These are phyloP conservation scores for Nasonia vitripennis DNA, from an alignment of 1,140 invertebrate species.

Conservation along the genomic window DNA sequence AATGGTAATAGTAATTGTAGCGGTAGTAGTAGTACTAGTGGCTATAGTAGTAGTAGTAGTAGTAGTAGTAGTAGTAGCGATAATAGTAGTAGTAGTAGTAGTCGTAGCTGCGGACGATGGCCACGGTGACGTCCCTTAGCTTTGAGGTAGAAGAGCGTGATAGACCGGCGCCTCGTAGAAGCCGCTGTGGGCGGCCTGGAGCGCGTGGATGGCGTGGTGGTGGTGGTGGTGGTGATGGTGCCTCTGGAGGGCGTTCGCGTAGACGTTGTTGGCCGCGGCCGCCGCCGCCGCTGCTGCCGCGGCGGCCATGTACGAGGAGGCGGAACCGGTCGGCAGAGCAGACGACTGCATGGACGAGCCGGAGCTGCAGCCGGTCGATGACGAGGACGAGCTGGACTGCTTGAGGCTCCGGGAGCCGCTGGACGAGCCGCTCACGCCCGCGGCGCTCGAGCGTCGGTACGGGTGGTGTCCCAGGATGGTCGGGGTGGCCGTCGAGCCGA, in stretches of 20 bases:
- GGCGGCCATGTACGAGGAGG: conserved; percentile 52
- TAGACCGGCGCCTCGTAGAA: conserved; percentile 69
- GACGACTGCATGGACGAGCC: conserved; percentile 41
- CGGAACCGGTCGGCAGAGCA: conserved; percentile 40
- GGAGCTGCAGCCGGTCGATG: conserved; percentile 40
- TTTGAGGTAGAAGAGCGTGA: conserved; percentile 67
- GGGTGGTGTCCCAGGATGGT: conserved; percentile 34
- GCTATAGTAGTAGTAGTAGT: not conserved
- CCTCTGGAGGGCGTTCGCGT: conserved; percentile 67
- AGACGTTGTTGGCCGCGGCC: conserved; percentile 58
- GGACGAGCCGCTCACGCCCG: conserved; percentile 49
- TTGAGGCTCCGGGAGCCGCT: conserved; percentile 38
- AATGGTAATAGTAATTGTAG: not conserved
- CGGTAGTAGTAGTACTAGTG: not conserved
- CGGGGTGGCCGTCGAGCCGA: conserved; percentile 53
- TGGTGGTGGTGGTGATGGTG: conserved; percentile 66
- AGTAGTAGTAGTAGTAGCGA: not conserved
- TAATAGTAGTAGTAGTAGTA: not conserved
- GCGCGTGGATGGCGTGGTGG: conserved; percentile 32
- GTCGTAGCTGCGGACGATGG: not conserved
- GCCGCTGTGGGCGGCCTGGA: conserved; percentile 40
- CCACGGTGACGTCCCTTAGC: conserved; percentile 55
- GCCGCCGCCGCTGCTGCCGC: conserved; percentile 30
- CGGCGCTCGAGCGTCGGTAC: conserved; percentile 36
- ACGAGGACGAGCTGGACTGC: conserved; percentile 18